phyloP scores from a whole-genome alignment of 2,113 vertebrate genomes.

The Grammomys surdaster region DNA sequence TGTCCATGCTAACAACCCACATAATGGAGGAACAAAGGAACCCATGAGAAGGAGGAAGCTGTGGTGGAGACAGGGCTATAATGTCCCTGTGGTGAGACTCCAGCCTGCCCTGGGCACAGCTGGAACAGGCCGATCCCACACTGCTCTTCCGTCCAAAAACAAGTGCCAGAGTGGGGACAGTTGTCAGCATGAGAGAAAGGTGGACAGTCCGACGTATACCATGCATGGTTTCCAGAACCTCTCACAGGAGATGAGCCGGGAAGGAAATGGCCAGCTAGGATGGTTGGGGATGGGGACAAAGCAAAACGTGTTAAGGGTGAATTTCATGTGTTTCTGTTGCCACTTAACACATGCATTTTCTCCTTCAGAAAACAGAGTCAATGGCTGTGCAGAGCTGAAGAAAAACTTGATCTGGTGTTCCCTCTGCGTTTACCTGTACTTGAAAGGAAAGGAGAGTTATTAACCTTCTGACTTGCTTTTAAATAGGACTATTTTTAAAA shows the following conservation, averaged over 20 bases:
- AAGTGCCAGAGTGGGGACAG: constrained; percentile 40
- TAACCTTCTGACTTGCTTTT: constrained; percentile 1
- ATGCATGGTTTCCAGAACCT: constrained; percentile 80
- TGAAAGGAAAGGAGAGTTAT: constrained; percentile 52
- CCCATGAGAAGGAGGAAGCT: not conserved
- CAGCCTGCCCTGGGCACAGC: not conserved
- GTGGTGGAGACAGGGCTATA: not conserved
- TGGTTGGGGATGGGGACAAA: not conserved
- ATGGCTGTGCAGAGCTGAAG: constrained; percentile 91
- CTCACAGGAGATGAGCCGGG: constrained; percentile 44
- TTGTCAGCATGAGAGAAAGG: not conserved
- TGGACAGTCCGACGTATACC: constrained; percentile 43
- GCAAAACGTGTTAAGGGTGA: constrained; percentile 30
- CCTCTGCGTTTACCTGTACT: constrained; percentile 93
- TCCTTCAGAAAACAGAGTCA: constrained; percentile 87
- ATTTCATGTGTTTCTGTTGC: not conserved
- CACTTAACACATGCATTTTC: constrained; percentile 53
- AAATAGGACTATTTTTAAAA: not conserved
- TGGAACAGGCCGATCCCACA: not conserved
- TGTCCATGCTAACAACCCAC: not conserved
- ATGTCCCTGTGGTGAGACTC: not conserved
- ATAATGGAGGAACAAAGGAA: not conserved
- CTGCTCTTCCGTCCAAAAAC: not conserved
- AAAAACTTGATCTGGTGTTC: constrained; percentile 92
- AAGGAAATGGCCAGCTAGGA: constrained; percentile 25